Conservation (phyloP, 1,140 invertebrate species). For the Helicoverpa armigera region DNA sequence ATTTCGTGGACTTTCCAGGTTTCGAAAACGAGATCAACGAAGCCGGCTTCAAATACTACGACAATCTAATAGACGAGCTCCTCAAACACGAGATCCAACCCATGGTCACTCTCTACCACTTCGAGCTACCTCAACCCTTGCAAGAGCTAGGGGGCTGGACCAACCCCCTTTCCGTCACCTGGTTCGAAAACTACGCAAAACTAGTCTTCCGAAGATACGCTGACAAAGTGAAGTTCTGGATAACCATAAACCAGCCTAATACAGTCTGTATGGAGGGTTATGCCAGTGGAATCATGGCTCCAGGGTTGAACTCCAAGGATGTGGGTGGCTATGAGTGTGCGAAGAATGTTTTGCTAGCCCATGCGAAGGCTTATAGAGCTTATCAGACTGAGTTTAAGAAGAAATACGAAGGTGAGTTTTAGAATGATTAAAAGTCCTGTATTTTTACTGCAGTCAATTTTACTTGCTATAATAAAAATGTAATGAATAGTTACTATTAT, state of each 20-base stretch:
- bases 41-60: conserved; percentile 89
- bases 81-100: conserved; percentile 86
- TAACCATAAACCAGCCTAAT: conserved; percentile 91
- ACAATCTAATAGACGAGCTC: conserved; percentile 89
- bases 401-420: conserved; percentile 85
- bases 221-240: conserved; percentile 88
- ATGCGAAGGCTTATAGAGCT: conserved; percentile 88
- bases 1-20: no score
- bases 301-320: conserved; percentile 83
- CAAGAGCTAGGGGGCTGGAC: conserved; percentile 90
- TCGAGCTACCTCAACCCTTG: conserved; percentile 88
- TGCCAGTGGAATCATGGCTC: conserved; percentile 83
- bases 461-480: no score
- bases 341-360: conserved; percentile 88
- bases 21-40: conserved; percentile 87
- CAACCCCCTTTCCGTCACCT: conserved; percentile 87
- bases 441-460: no score
- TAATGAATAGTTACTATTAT: no score
- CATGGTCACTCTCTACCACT: conserved; percentile 90
- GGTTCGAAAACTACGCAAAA: conserved; percentile 88
- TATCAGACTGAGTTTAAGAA: conserved; percentile 89
- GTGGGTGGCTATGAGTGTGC: conserved; percentile 87
- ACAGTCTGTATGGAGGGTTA: conserved; percentile 88
- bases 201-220: conserved; percentile 88
- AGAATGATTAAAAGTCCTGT: no score